A percentile compares a stretch with the other conserved stretches of the same genome.
phyloP scores from a whole-genome alignment of 1,140 invertebrate species.

The Probaryconus sp. region DNA sequence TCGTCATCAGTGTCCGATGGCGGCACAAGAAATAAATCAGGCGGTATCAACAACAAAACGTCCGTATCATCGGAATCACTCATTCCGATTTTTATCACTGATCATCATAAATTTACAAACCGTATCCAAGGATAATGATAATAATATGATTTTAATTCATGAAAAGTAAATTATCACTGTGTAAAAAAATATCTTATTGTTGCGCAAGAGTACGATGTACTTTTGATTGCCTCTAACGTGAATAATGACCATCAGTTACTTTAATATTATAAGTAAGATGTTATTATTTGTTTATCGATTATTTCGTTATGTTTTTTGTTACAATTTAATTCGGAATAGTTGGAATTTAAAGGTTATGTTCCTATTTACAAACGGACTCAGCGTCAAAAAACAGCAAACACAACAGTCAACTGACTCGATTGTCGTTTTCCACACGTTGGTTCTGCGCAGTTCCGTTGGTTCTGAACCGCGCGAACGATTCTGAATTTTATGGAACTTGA shows the following conservation, averaged over 20 bases:
- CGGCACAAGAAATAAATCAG: slow-evolving; percentile 83
- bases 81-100: slow-evolving; percentile 76
- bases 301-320: slow-evolving; percentile 3
- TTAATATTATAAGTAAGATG: not conserved
- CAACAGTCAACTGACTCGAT: not conserved
- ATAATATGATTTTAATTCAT: not conserved
- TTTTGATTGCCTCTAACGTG: no score
- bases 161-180: no score
- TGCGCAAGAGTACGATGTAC: no score
- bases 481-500: no score
- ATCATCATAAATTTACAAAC: slow-evolving; percentile 15
- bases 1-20: slow-evolving; percentile 79
- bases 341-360: slow-evolving; percentile 36
- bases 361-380: slow-evolving; percentile 50
- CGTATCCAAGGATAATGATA: no score
- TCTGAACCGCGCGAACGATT: no score
- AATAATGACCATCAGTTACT: no score
- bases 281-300: slow-evolving; percentile 10
- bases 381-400: no score
- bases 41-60: slow-evolving; percentile 86
- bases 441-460: no score
- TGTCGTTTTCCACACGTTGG: no score
- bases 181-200: no score
- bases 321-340: not conserved
- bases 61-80: slow-evolving; percentile 91